phyloP scores from a whole-genome alignment of 2,888 invertebrate genomes.

The Hoplodrina ambigua region DNA sequence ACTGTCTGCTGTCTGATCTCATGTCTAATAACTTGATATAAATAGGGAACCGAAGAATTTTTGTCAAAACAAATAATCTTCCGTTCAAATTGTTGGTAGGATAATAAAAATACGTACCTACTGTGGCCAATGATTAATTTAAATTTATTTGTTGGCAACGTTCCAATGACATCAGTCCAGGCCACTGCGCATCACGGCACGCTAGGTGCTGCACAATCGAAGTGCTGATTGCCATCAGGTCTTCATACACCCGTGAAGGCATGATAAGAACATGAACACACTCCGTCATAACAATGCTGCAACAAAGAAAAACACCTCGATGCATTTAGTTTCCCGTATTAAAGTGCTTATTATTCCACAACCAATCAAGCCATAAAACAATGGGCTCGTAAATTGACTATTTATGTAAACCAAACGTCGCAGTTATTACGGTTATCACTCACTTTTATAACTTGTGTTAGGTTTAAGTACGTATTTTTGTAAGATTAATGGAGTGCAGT shows the following conservation, averaged over 20 bases:
- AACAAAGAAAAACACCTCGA: constrained; percentile 12
- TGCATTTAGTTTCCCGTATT: constrained; percentile 22
- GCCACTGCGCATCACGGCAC: constrained; percentile 49
- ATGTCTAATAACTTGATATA: not conserved
- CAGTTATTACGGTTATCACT: constrained; percentile 1
- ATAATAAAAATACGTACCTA: not conserved
- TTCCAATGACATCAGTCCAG: constrained; percentile 54
- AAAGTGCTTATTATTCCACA: constrained; percentile 28
- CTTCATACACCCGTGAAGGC: constrained; percentile 20
- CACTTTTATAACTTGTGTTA: constrained; percentile 7
- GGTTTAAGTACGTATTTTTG: constrained; percentile 13
- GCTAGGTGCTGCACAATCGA: constrained; percentile 60
- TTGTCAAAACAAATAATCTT: not conserved
- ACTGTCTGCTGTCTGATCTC: not conserved
- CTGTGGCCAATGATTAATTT: constrained; percentile 10
- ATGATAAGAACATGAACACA: constrained; percentile 45
- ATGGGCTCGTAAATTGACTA: constrained; percentile 31
- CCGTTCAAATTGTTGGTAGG: not conserved
- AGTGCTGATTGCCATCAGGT: constrained; percentile 53
- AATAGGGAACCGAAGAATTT: not conserved
- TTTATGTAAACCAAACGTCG: constrained; percentile 15
- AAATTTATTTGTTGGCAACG: constrained; percentile 61
- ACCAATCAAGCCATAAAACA: constrained; percentile 37
- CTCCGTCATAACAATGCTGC: constrained; percentile 20
- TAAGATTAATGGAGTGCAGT: not conserved